Evolutionary conservation across 2,113 vertebrate species (phyloP), one percentile per base, ranked within the genome.

Genomic region (Plestiodon gilberti): DNA sequence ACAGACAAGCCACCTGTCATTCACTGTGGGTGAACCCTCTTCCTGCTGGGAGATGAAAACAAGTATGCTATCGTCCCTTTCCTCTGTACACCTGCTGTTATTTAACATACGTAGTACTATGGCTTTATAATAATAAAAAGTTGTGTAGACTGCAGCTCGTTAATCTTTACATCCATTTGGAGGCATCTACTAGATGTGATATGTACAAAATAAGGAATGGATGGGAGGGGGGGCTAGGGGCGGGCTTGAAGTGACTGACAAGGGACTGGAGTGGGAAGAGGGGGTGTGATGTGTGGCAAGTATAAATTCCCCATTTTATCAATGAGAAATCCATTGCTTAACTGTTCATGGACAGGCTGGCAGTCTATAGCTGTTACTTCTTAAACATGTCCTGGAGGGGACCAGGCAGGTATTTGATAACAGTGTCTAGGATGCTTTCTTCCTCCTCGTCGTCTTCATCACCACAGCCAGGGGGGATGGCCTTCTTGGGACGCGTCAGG

Each of bases 331-430:
- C 91, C 92, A 93, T 95, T 95, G 93, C 95, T 95, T 89, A 78
- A 91, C 93, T 91, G 95, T 93, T 92, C 77, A 62, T 91, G 85
- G 85, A 92, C 93, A 94, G 93, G 90, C 86, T 93, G 90, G 93
- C 93, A 95, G 94, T 92, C 91, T 95, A 92, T 62, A 79, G 65
- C 23, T 79, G 67, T 95, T 98, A 99, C 97, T 99, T 99, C 96
- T 98, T 99, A 96, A 99, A 98, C 96, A 99, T 99, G 96, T 99
- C 99, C 95, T 99, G 98, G 92, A 99, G 97, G 2, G 98, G 98
- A 25, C 98, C 97, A 0, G 99, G 99, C 91, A 99, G 97, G 95
- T 99, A 99, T 94, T 99, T 99, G 96, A 99, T 99, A 94, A 99
- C 98, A 78, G 99, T 98, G 90, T 99, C 98, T 95, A 99, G 96